Percentiles rank a stretch among this genome's conserved stretches.
Evolutionary conservation across 2,888 invertebrate genomes (phyloP).

Genomic region (Ophion costatus): DNA sequence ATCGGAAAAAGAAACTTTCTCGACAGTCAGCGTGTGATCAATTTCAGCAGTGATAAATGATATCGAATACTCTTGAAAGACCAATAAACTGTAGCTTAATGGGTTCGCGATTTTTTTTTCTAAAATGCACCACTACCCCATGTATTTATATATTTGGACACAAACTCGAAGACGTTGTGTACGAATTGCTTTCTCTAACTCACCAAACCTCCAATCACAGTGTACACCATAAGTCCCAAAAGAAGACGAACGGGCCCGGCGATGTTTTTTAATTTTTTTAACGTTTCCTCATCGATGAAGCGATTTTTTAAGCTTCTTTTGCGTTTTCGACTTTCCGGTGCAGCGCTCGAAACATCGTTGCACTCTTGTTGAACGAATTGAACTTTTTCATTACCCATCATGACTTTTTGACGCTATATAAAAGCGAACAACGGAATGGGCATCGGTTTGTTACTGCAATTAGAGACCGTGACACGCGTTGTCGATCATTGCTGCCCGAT

Average conservation of each 20-base stretch:
- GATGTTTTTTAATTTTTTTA: slow-evolving; percentile 86
- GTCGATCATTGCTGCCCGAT: background rate
- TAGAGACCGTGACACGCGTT: background rate
- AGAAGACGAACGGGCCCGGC: slow-evolving; percentile 90
- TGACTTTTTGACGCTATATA: slow-evolving; percentile 1
- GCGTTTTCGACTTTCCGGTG: background rate
- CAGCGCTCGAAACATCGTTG: slow-evolving; percentile 50
- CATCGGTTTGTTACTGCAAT: too few relatives aligned
- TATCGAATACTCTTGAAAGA: too few relatives aligned
- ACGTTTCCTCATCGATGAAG: slow-evolving; percentile 53
- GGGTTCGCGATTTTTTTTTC: background rate
- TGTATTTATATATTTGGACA: slow-evolving; percentile 7
- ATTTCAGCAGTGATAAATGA: too few relatives aligned
- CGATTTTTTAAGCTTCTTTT: slow-evolving; percentile 8
- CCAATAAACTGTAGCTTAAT: background rate
- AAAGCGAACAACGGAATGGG: background rate
- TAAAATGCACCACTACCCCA: background rate
- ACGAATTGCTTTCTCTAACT: slow-evolving; percentile 79
- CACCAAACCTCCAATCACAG: slow-evolving; percentile 92
- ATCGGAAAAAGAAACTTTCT: too few relatives aligned
- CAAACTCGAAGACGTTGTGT: background rate
- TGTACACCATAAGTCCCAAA: slow-evolving; percentile 91
- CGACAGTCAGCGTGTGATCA: too few relatives aligned
- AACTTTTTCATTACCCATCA: slow-evolving; percentile 52
- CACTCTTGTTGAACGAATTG: slow-evolving; percentile 56